Conservation (phyloP, 2,888 invertebrate species). For the Pachydiplax longipennis region DNA sequence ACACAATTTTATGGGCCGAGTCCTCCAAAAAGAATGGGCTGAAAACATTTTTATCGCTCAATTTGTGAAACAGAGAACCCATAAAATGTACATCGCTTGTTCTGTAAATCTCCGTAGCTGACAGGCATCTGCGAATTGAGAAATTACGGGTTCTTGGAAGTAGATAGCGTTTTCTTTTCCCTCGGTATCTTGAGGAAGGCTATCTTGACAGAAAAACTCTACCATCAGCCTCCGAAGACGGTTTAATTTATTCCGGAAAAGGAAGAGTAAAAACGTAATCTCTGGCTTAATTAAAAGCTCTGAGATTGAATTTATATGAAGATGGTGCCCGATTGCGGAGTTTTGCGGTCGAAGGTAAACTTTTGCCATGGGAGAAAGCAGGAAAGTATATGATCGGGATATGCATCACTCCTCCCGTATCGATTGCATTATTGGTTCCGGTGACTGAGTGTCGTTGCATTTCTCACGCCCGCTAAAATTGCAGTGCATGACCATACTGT, state of each 20-base stretch:
- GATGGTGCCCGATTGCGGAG: no score
- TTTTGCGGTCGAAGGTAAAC: no score
- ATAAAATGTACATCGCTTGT: neutral
- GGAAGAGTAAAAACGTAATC: no score
- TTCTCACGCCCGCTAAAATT: neutral
- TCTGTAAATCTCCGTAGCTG: neutral
- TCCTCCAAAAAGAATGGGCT: no score
- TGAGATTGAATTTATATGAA: no score
- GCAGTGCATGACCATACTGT: neutral
- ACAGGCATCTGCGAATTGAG: neutral
- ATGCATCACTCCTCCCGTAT: neutral
- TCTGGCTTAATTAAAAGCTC: no score
- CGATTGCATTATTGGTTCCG: neutral
- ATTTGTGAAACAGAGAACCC: neutral
- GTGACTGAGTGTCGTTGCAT: neutral
- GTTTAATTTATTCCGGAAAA: no score
- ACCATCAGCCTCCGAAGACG: neutral
- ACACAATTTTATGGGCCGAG: no score
- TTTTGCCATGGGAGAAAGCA: no score
- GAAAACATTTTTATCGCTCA: neutral
- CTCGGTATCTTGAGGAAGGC: no score
- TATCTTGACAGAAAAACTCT: neutral
- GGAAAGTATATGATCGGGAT: no score
- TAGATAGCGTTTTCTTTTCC: neutral
- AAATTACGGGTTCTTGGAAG: neutral